A percentile compares a stretch with the other conserved stretches of the same genome.
Evolutionary conservation across 2,113 vertebrate genomes (phyloP).

Genomic region (Clarias macrocephalus): DNA sequence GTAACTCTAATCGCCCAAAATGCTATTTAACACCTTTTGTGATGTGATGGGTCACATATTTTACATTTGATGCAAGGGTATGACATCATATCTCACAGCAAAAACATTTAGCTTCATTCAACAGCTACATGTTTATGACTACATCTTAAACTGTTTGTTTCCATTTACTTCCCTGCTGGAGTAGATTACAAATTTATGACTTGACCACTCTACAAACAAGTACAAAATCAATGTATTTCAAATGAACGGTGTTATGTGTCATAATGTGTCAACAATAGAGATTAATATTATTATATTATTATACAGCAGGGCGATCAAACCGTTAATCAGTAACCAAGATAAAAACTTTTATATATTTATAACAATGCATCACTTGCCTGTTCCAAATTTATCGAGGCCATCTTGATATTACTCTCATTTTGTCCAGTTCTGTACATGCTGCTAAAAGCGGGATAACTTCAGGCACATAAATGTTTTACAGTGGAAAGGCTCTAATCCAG

Average conservation of each 20-base stretch:
- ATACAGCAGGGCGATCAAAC: not conserved
- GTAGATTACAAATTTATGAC: not conserved
- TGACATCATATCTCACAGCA: not conserved
- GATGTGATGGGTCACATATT: not conserved
- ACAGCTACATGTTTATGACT: not conserved
- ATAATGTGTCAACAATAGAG: not conserved
- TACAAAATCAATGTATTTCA: not conserved
- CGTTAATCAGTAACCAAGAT: not conserved
- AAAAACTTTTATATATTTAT: not conserved
- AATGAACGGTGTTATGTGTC: not conserved
- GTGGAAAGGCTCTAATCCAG: constrained; percentile 27
- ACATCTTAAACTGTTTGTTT: not conserved
- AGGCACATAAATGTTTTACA: constrained; percentile 30
- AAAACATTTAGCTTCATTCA: not conserved
- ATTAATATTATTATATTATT: not conserved
- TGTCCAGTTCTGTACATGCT: not conserved
- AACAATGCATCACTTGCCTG: not conserved
- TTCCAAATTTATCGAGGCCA: not conserved
- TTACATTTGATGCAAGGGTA: not conserved
- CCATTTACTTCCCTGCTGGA: not conserved
- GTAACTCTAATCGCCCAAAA: no score
- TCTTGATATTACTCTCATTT: not conserved
- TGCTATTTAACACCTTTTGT: no score
- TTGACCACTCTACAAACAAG: not conserved
- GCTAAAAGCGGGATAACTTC: constrained; percentile 13